Base-by-base conservation (phyloP, 2,888 invertebrate genomes). In the Vanessa cardui region DNA sequence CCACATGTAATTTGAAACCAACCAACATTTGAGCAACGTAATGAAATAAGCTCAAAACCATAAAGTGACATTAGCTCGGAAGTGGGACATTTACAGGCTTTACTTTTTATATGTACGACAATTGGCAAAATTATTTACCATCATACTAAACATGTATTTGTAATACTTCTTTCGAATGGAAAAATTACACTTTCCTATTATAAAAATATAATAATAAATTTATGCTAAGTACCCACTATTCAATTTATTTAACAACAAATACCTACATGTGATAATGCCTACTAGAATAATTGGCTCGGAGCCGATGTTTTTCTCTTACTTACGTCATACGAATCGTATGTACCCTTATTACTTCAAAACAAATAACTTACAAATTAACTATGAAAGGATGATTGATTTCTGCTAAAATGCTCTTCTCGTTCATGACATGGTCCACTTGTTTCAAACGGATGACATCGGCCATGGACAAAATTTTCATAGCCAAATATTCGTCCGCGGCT, bases 391-490 rank as follows among this genome's bases (percentile, higher is more conserved):
- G 99, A 79, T 96, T 95, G 78, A 99, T 96, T 92, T 97, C 96
- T 73, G 96, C 94, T 71, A 99, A 94, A 80, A 99, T 98, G 80
- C 95, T 96, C 88, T 99, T 98, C 92, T 99, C 99, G 88, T 98
- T 99, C 93, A 98, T 97, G 72, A 99, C 99, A 90, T 99, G 99
- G 81, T 98, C 98, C 78, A 98, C 97, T 93, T 99, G 99, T 90
- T 99, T 98, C 78, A 98, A 94, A 82, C 98, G 95, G 81, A 99
- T 97, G 73, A 99, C 97, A 88, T 98, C 98, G 54, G 96, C 95
- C 94, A 99, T 97, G 68, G 97, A 96, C 74, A 99, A 94, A 76
- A 99, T 96, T 93, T 99, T 99, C 95, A 99, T 96, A 58, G 99
- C 99, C 82, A 96, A 95, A 87, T 96, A 98, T 83, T 95, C 95